Evolutionary conservation across 2,888 invertebrate species (phyloP).

Genomic region (Augiades crinisus): DNA sequence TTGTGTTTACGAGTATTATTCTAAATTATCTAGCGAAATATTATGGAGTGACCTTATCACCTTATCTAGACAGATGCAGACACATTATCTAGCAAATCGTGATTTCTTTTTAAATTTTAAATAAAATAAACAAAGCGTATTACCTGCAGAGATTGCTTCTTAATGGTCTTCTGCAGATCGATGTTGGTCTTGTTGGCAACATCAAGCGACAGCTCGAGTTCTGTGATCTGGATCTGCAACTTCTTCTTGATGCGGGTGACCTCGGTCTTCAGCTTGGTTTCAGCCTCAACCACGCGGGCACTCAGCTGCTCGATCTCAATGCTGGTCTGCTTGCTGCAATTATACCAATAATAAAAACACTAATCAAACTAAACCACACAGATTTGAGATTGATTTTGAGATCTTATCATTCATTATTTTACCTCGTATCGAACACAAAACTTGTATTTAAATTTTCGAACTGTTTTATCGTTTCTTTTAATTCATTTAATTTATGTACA

Average conservation of each 20-base stretch:
- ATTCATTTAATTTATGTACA: conserved; percentile 78
- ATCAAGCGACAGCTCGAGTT: conserved; percentile 97
- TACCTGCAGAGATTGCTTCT: conserved; percentile 97
- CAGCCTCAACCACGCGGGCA: conserved; percentile 97
- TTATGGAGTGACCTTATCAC: too few species aligned
- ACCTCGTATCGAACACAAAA: conserved; percentile 85
- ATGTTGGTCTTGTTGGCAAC: conserved; percentile 99
- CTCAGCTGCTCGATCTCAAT: conserved; percentile 98
- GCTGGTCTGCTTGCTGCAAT: conserved; percentile 95
- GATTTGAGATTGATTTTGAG: too few species aligned
- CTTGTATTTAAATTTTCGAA: conserved; percentile 83
- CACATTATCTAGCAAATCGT: too few species aligned
- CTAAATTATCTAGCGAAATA: too few species aligned
- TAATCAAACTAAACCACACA: neutral
- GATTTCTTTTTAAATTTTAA: too few species aligned
- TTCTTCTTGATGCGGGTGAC: conserved; percentile 99
- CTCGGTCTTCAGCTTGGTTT: conserved; percentile 97
- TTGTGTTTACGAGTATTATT: too few species aligned
- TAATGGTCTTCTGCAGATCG: conserved; percentile 98
- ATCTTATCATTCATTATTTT: conserved; percentile 30
- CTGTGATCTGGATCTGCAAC: conserved; percentile 98
- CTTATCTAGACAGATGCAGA: too few species aligned
- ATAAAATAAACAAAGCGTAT: neutral
- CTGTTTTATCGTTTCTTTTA: conserved; percentile 83
- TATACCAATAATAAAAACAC: conserved; percentile 34